These are phyloP conservation scores for Thalassoma bifasciatum DNA, from an alignment of 2,113 vertebrate genomes.

Conservation along the genomic window DNA sequence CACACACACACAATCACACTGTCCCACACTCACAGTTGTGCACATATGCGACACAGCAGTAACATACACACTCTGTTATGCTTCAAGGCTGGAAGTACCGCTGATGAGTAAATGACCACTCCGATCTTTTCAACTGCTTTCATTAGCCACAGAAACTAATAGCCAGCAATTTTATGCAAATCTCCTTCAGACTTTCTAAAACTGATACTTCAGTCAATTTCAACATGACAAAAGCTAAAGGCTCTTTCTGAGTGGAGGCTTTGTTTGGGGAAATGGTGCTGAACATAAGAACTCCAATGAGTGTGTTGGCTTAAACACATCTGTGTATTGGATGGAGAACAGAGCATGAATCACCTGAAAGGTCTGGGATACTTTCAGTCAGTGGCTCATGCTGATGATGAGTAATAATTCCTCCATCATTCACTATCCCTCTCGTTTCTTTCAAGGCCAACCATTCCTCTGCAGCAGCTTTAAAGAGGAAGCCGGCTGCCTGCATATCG, in stretches of 20 bases:
- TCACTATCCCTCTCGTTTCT: slow-evolving; percentile 36
- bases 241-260: background rate
- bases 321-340: background rate
- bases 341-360: slow-evolving; percentile 9
- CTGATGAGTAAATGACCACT: background rate
- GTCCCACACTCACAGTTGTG: background rate
- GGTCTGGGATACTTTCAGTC: background rate
- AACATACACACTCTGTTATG: background rate
- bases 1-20: slow-evolving; percentile 13
- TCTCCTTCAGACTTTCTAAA: background rate
- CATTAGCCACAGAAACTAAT: background rate
- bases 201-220: background rate
- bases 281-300: background rate
- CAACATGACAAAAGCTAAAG: slow-evolving; percentile 1
- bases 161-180: slow-evolving; percentile 5
- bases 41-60: background rate
- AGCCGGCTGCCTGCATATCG: slow-evolving; percentile 30
- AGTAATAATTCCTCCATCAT: slow-evolving; percentile 33
- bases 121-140: background rate
- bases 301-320: background rate
- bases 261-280: background rate
- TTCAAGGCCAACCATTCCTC: slow-evolving; percentile 35
- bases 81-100: background rate
- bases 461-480: slow-evolving; percentile 35
- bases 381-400: slow-evolving; percentile 16